These are phyloP conservation scores for mouse (Mus musculus) DNA, from an alignment of 2,113 vertebrate species.

Conservation along the genomic window DNA sequence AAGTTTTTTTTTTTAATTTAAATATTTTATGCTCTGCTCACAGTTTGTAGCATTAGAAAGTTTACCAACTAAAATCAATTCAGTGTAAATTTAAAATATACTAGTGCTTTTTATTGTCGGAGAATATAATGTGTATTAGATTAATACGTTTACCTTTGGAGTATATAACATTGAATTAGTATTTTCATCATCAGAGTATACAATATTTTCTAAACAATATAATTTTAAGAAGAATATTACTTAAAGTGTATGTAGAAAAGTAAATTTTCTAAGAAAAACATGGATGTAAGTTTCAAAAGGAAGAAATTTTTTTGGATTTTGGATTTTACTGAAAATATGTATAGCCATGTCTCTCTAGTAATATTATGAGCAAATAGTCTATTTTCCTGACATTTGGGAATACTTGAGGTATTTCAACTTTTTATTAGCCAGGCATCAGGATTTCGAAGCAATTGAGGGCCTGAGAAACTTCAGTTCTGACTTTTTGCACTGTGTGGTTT, in stretches of 20 bases:
- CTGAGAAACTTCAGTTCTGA: background rate
- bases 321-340: conserved; percentile 2
- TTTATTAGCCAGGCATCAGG: background rate
- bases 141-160: conserved; percentile 3
- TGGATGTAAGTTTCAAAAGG: background rate
- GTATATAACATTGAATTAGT: background rate
- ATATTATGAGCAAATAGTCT: background rate
- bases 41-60: background rate
- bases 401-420: background rate
- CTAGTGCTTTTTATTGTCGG: background rate
- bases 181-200: background rate
- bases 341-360: background rate
- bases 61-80: conserved; percentile 36
- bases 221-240: background rate
- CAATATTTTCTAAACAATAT: conserved; percentile 17
- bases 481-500: background rate
- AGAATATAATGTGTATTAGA: background rate
- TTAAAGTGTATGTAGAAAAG: background rate
- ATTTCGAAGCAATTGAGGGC: background rate
- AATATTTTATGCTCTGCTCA: background rate
- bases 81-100: conserved; percentile 1
- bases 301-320: background rate
- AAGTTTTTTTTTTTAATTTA: background rate
- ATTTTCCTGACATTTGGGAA: background rate
- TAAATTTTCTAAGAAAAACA: conserved; percentile 4